Percentiles rank a stretch among this genome's conserved stretches.
These are phyloP conservation scores for Theonella swinhoei DNA, from an alignment of 37 sponge, comb jelly and placozoan genomes.

Conservation along the genomic window DNA sequence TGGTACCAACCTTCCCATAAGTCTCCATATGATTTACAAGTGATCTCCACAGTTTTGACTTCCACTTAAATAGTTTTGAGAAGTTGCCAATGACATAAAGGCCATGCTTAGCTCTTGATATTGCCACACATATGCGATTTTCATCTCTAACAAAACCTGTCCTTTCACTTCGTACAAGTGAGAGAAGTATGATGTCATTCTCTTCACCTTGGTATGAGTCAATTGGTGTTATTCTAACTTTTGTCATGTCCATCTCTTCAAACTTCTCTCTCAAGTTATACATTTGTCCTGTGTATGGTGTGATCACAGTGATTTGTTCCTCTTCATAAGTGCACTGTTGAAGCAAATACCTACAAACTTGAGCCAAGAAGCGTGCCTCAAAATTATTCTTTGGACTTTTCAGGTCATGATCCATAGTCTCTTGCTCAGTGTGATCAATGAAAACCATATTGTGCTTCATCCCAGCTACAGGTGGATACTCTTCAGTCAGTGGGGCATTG, in stretches of 20 bases:
- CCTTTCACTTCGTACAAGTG: constrained; percentile 57
- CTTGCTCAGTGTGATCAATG: constrained; percentile 52
- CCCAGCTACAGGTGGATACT: constrained; percentile 34
- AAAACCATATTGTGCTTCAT: constrained; percentile 66
- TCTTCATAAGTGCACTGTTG: constrained; percentile 39
- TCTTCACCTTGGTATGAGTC: constrained; percentile 81
- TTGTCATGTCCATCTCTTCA: not conserved
- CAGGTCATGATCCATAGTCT: constrained; percentile 29
- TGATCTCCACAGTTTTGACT: not conserved
- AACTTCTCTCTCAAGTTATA: constrained; percentile 25
- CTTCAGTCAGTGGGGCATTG: constrained; percentile 23
- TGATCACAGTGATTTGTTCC: constrained; percentile 68
- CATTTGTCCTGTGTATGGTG: constrained; percentile 67
- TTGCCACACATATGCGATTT: constrained; percentile 1
- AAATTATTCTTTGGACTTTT: constrained; percentile 47
- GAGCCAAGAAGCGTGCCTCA: constrained; percentile 62
- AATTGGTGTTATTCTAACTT: constrained; percentile 54
- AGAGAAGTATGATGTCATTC: constrained; percentile 74
- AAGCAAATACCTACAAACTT: constrained; percentile 49
- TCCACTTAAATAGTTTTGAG: not conserved
- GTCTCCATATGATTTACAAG: not conserved
- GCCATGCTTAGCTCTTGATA: not conserved
- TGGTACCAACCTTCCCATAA: not conserved
- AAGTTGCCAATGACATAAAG: constrained; percentile 3
- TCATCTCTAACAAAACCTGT: not conserved